Conservation (phyloP, 2,888 invertebrate genomes). For the Diplazon laetatorius region DNA sequence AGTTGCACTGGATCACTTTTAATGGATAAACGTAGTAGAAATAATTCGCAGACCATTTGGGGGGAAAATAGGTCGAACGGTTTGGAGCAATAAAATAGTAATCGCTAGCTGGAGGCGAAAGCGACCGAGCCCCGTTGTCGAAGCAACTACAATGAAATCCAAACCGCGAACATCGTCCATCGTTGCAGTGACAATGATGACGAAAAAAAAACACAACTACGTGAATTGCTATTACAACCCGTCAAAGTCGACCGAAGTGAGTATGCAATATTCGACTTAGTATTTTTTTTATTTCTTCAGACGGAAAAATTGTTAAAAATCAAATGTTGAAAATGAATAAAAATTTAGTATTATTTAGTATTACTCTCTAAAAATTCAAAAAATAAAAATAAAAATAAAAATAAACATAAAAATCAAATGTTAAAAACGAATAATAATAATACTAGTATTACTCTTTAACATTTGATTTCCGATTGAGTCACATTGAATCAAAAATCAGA, state of each 20-base stretch:
- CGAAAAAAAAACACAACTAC: slow-evolving; percentile 10
- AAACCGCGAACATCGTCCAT: background rate
- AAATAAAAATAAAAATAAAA: too few relatives aligned
- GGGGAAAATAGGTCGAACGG: slow-evolving; percentile 60
- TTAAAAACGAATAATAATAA: too few relatives aligned
- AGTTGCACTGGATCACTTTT: slow-evolving; percentile 38
- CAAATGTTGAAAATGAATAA: too few relatives aligned
- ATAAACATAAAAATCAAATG: too few relatives aligned
- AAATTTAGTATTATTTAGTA: slow-evolving; percentile 17
- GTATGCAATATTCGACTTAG: background rate
- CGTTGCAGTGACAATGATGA: slow-evolving; percentile 8
- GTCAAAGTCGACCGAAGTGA: background rate
- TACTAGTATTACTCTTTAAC: too few relatives aligned
- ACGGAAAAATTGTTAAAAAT: too few relatives aligned
- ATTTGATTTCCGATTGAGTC: too few relatives aligned
- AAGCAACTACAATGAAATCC: background rate
- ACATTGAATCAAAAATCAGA: too few relatives aligned
- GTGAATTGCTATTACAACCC: background rate
- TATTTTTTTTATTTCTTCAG: background rate
- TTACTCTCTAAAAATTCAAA: too few relatives aligned
- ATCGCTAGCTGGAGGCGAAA: slow-evolving; percentile 44
- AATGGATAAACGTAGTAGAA: slow-evolving; percentile 25
- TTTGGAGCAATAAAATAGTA: slow-evolving; percentile 61
- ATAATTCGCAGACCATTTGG: slow-evolving; percentile 45
- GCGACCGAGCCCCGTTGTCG: slow-evolving; percentile 25